These are phyloP conservation scores for Metaphire vulgaris DNA, from an alignment of 1,140 invertebrate species.

Conservation along the genomic window DNA sequence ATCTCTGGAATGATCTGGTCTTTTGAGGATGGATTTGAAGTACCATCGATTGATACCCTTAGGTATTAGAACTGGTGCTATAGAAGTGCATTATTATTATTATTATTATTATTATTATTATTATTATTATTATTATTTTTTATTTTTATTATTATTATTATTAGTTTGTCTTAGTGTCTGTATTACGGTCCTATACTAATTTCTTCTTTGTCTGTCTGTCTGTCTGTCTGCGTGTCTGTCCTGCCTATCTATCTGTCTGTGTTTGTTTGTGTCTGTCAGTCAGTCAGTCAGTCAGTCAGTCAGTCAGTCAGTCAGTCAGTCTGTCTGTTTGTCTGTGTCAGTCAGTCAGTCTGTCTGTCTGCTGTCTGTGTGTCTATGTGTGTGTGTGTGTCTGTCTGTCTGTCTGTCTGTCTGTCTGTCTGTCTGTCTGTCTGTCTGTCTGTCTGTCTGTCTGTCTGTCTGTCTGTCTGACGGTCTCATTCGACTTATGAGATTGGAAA, in stretches of 20 bases:
- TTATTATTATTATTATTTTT: too few relatives aligned
- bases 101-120: too few relatives aligned
- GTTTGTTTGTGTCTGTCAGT: too few relatives aligned
- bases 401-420: background rate
- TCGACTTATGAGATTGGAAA: too few relatives aligned
- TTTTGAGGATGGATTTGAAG: too few relatives aligned
- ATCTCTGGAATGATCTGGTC: too few relatives aligned
- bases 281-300: constrained; percentile 25
- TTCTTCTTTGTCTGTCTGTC: constrained; percentile 22
- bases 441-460: constrained; percentile 3
- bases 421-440: constrained; percentile 20
- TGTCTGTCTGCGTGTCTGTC: constrained; percentile 22
- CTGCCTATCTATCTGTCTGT: constrained; percentile 10
- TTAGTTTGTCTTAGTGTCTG: too few relatives aligned
- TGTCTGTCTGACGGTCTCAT: constrained; percentile 1
- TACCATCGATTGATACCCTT: too few relatives aligned
- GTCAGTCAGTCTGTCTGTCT: constrained; percentile 29
- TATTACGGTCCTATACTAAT: too few relatives aligned
- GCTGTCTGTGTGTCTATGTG: background rate
- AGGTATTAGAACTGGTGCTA: too few relatives aligned
- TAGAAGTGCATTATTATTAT: too few relatives aligned
- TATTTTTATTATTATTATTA: too few relatives aligned
- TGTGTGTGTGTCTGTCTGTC: constrained; percentile 28
- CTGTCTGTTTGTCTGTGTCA: background rate
- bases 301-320: constrained; percentile 27